These are phyloP conservation scores for Oreamnos americanus DNA, from an alignment of 2,113 vertebrate species.

Conservation along the genomic window DNA sequence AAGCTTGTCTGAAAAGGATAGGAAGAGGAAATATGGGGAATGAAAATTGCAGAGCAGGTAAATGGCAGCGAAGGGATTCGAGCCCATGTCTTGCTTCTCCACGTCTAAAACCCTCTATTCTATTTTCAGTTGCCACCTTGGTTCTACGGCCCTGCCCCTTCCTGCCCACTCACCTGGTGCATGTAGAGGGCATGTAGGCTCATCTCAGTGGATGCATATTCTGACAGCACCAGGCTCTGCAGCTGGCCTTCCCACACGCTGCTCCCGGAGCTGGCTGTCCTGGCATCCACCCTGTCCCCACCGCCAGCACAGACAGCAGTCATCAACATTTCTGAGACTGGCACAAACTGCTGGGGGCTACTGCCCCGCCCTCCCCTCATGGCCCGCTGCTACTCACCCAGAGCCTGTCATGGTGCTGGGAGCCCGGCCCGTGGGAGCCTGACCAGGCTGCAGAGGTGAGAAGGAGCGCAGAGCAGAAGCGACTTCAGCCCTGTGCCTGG, in stretches of 20 bases:
- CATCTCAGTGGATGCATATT: slow-evolving; percentile 98
- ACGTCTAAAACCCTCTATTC: background rate
- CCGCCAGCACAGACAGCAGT: background rate
- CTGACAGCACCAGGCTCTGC: slow-evolving; percentile 94
- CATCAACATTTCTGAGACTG: slow-evolving; percentile 1
- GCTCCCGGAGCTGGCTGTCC: slow-evolving; percentile 94
- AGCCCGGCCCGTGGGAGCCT: slow-evolving; percentile 75
- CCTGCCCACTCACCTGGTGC: slow-evolving; percentile 89
- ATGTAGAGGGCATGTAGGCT: slow-evolving; percentile 98
- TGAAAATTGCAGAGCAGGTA: background rate
- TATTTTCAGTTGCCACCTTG: background rate
- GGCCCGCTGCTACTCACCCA: slow-evolving; percentile 82
- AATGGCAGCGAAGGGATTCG: background rate
- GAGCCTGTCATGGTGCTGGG: slow-evolving; percentile 88
- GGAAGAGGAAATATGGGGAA: background rate
- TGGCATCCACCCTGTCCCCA: slow-evolving; percentile 87
- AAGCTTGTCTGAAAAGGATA: background rate
- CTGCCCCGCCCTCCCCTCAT: background rate
- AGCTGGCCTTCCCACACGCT: slow-evolving; percentile 97
- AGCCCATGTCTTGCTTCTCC: background rate
- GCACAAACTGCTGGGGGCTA: background rate
- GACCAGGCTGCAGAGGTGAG: slow-evolving; percentile 88
- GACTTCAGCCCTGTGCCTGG: slow-evolving; percentile 87
- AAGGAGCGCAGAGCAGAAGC: slow-evolving; percentile 92
- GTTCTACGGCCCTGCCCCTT: background rate